Evolutionary conservation across 1,140 invertebrate genomes (phyloP), one percentile per base, ranked within the genome.

Genomic region (Dufourea novaeangliae): DNA sequence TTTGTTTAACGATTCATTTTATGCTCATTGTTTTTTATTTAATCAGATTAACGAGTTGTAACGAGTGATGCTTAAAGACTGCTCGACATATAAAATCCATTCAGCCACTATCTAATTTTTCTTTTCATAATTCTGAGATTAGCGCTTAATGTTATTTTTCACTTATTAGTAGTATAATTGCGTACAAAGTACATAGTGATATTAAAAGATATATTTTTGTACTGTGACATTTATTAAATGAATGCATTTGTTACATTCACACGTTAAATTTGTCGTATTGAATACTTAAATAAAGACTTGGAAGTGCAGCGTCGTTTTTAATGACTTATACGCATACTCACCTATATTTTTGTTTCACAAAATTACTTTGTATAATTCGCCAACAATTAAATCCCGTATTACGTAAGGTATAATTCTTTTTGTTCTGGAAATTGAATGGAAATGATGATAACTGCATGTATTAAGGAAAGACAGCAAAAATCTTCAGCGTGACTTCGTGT

Each of bases 21-120:
- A 82, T 79, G 76, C 25, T 69, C 27, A 39, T 82, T 82, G 63
- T 73, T 78, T 82, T 83, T 74, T 82, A 78, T 82, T 81, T 81
- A 81, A 75, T 57, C 52, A 34, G 52, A 70, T 62, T 71, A 46
- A 70, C 32, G 46, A 50, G 41, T 76, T 59, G 25, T 69, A 69
- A 76, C 32, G 41, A 69, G 54, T 52, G 56, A 69, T 62, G 59
- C 68, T 82, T 69, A 83, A 70, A 82, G 67, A 82, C 79, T 82
- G 80, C 44, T 64, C 62, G 39, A 76, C 14, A 41, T 52, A 52
- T 50, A 27, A 69, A 70, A 61, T 44, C 14, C 25, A 41, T 54
- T 75, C 17, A 46, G 20, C 32, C 6, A 57, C 46, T 50, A n/a
- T n/a, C 46, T 6, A n/a, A 61, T n/a, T 61, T 46, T 70, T 71